A percentile compares a stretch with the other conserved stretches of the same genome.
Evolutionary conservation across 2,888 invertebrate genomes (phyloP).

Genomic region (Entomobrya proxima): DNA sequence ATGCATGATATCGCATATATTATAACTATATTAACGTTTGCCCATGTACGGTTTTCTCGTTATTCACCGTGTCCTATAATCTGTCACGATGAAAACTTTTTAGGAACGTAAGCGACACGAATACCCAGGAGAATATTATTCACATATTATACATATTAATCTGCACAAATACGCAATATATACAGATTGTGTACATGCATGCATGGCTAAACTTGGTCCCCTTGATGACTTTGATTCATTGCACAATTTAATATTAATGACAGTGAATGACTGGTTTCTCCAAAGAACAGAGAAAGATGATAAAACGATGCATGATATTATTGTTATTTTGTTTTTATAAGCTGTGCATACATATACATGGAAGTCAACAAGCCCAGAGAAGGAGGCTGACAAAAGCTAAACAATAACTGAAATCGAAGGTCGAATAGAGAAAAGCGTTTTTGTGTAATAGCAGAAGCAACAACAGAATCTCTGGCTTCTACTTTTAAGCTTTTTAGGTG

Average conservation of each 20-base stretch:
- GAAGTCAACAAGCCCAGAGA: no score
- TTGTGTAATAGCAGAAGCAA: neutral
- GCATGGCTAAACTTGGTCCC: conserved; percentile 23
- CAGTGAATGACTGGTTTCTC: conserved; percentile 41
- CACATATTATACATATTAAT: neutral
- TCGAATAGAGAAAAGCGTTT: neutral
- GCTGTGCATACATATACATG: neutral
- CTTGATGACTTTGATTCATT: conserved; percentile 46
- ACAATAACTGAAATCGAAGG: neutral
- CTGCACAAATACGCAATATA: neutral
- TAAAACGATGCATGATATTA: conserved; percentile 4
- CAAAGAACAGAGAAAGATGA: conserved; percentile 15
- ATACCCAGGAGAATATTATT: neutral
- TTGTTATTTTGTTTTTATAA: neutral
- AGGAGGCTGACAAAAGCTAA: no score
- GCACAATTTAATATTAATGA: conserved; percentile 48
- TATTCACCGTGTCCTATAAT: neutral
- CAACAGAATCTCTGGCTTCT: no score
- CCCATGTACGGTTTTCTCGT: neutral
- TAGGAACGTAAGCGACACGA: neutral
- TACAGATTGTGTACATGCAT: neutral
- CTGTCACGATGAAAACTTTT: neutral
- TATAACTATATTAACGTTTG: neutral
- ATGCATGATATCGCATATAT: no score
- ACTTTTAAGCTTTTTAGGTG: neutral